Conservation (phyloP, 92 coral and sea anemone genomes). For the Ricordea florida region DNA sequence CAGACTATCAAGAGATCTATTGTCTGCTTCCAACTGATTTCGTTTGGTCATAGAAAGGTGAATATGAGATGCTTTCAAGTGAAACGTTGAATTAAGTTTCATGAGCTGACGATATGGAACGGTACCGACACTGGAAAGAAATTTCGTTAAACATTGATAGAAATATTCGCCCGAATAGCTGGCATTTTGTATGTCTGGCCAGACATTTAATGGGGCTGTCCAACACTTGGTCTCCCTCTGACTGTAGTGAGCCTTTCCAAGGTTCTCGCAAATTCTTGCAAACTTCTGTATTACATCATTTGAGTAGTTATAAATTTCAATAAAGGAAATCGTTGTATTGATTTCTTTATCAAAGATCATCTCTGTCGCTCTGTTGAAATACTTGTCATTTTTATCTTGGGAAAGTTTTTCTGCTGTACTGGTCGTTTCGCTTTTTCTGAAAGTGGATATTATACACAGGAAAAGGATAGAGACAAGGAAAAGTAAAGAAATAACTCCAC, state of each 20-base stretch:
- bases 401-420: not conserved
- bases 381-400: not conserved
- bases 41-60: conserved; percentile 8
- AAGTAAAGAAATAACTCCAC: not conserved
- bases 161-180: conserved; percentile 18
- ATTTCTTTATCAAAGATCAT: conserved; percentile 5
- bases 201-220: conserved; percentile 26
- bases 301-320: conserved; percentile 6
- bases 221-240: conserved; percentile 7
- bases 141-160: conserved; percentile 14
- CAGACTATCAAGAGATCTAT: not conserved
- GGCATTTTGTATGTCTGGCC: conserved; percentile 1
- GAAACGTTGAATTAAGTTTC: not conserved
- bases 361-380: not conserved
- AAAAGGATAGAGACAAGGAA: not conserved
- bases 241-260: not conserved
- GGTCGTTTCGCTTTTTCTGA: not conserved
- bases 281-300: not conserved
- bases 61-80: conserved; percentile 16
- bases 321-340: conserved; percentile 20
- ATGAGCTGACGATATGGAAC: conserved; percentile 7
- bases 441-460: not conserved
- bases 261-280: not conserved
- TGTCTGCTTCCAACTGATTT: not conserved
- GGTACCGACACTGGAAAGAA: conserved; percentile 1